Percentiles rank a stretch among this genome's conserved stretches.
These are phyloP conservation scores for Neodiprion fabricii DNA, from an alignment of 1,140 invertebrate genomes.

Conservation along the genomic window DNA sequence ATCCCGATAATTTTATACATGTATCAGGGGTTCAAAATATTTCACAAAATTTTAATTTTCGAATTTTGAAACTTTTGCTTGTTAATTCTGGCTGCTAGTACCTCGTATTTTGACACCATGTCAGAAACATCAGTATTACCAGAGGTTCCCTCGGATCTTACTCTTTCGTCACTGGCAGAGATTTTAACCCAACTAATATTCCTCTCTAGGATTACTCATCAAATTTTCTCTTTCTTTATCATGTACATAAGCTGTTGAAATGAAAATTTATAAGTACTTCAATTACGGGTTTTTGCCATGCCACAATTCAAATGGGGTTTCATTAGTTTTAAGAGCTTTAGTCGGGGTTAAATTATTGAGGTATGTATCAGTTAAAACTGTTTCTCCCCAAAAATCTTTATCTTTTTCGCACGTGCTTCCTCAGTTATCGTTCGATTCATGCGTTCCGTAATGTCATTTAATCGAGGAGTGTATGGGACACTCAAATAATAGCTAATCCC, in stretches of 20 bases:
- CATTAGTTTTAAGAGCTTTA: constrained; percentile 43
- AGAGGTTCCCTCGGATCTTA: constrained; percentile 9
- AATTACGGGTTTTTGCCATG: constrained; percentile 54
- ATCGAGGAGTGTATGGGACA: constrained; percentile 57
- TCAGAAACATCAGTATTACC: constrained; percentile 11
- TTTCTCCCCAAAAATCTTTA: constrained; percentile 52
- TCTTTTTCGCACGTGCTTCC: constrained; percentile 49
- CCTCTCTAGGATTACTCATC: constrained; percentile 51
- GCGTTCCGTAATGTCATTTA: constrained; percentile 62
- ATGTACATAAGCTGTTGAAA: constrained; percentile 52
- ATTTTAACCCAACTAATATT: constrained; percentile 44
- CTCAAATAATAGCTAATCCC: constrained; percentile 60
- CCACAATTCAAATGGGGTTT: constrained; percentile 61
- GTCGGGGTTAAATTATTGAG: constrained; percentile 58
- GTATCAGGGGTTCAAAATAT: too few species aligned
- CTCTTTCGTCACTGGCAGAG: constrained; percentile 28
- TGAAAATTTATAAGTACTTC: constrained; percentile 59
- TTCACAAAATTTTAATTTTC: too few species aligned
- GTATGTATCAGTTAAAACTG: constrained; percentile 49
- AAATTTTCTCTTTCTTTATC: constrained; percentile 56
- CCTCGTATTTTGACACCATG: background rate
- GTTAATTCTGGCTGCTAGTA: too few species aligned
- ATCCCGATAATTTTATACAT: too few species aligned
- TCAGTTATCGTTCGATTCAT: constrained; percentile 57
- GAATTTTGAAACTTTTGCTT: too few species aligned